Evolutionary conservation across 2,113 vertebrate species (phyloP), one percentile per base, ranked within the genome.

Genomic region (Syrrhaptes paradoxus): DNA sequence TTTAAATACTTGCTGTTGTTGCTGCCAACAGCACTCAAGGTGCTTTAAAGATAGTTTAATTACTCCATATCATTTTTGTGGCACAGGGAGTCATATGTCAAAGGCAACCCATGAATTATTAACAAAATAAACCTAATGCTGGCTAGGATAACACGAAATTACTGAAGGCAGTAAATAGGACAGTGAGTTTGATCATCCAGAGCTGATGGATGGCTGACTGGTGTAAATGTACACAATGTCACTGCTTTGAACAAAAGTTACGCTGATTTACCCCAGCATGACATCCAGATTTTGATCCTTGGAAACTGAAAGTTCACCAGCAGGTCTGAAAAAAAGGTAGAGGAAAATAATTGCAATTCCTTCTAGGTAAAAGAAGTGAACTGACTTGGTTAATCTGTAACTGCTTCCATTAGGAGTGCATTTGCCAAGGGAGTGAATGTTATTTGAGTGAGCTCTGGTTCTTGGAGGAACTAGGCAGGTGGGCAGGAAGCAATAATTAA

Each of bases 401-500:
- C 93, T 1, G 18, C 68, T 73, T 85, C 93, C 58, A 88, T 94
- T 97, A 96, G 73, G 51, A 52, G 62, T 67, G 43, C 82, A 78
- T 93, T 90, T 94, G 80, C 87, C 61, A 78, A 96, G 85, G 79
- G 78, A 93, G 88, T 49, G 74, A 85, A 70, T 87, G 91, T 61
- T 93, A 52, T 90, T 95, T 77, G 85, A 96, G 89, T 26, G 63
- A 92, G 90, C 72, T 85, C 89, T 90, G 87, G 82, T 63, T 94
- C 82, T 93, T 91, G 77, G 89, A 93, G 68, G 71, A 94, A 9
- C 46, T 7, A 96, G 82, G 80, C 86, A 97, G 85, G 87, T 90
- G 88, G 93, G 93, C 93, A 97, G 93, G 94, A 97, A 97, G 84
- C 83, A 94, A 87, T 97, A 97, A 95, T 77, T 87, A 94, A 94